phyloP scores from a whole-genome alignment of 2,888 invertebrate genomes.

The Mechanitis mazaeus region DNA sequence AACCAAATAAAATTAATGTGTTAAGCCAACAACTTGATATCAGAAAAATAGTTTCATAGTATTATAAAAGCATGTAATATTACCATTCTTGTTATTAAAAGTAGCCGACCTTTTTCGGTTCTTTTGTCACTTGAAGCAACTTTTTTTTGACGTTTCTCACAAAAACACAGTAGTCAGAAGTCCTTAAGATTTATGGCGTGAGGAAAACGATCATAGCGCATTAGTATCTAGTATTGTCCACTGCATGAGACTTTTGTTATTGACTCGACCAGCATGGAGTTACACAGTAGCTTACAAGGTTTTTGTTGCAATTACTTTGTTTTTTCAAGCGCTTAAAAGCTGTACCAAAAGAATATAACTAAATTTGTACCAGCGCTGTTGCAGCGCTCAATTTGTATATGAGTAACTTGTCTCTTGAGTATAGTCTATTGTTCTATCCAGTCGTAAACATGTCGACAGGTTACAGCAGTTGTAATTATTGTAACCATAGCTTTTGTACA shows the following conservation, averaged over 20 bases:
- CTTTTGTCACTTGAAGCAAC: constrained; percentile 19
- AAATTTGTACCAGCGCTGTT: constrained; percentile 8
- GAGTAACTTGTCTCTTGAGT: constrained; percentile 28
- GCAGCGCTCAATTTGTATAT: constrained; percentile 19
- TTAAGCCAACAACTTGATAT: neutral
- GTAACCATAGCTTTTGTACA: constrained; percentile 21
- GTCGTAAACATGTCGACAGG: constrained; percentile 72
- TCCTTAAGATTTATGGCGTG: constrained; percentile 63
- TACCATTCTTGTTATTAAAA: constrained; percentile 22
- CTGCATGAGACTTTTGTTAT: constrained; percentile 61
- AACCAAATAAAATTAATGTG: neutral
- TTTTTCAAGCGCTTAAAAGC: constrained; percentile 19
- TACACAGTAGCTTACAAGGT: constrained; percentile 43
- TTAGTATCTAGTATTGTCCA: constrained; percentile 67
- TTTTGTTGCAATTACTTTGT: constrained; percentile 21
- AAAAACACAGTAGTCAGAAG: constrained; percentile 39
- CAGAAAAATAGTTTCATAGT: neutral
- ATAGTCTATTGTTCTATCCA: constrained; percentile 54
- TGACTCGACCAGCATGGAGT: constrained; percentile 31
- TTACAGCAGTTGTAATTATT: constrained; percentile 40
- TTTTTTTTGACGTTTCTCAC: constrained; percentile 23
- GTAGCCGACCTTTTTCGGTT: constrained; percentile 27
- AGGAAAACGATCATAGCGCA: constrained; percentile 68
- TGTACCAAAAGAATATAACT: constrained; percentile 15
- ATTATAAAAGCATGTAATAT: constrained; percentile 13